A percentile compares a stretch with the other conserved stretches of the same genome.
These are phyloP conservation scores for Ligdia adustata DNA, from an alignment of 2,888 invertebrate species.

Conservation along the genomic window DNA sequence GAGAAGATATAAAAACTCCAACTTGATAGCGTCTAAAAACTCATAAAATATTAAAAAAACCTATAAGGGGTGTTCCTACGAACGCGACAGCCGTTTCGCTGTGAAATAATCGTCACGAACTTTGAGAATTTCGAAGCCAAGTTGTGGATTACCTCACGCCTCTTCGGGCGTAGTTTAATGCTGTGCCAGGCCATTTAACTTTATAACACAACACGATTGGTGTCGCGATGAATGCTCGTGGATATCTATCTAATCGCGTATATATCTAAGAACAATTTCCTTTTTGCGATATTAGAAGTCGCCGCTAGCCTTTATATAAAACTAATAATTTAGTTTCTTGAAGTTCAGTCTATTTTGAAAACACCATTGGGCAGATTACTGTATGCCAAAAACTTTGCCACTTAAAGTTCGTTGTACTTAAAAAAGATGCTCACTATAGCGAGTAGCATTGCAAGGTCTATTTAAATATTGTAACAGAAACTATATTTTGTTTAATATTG, in stretches of 20 bases:
- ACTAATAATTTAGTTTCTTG: conserved; percentile 13
- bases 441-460: background rate
- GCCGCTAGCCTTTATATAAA: conserved; percentile 11
- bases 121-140: conserved; percentile 32
- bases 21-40: conserved; percentile 29
- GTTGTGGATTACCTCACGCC: conserved; percentile 64
- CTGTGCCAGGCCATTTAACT: conserved; percentile 63
- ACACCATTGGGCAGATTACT: background rate
- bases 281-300: no score
- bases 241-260: conserved; percentile 42
- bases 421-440: no score
- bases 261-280: no score
- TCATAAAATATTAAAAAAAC: conserved; percentile 38
- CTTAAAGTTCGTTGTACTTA: background rate
- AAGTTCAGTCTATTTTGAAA: conserved; percentile 6
- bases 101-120: conserved; percentile 47
- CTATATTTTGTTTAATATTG: no score
- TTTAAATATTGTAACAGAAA: no score
- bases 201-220: conserved; percentile 57
- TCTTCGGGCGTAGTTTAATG: conserved; percentile 52
- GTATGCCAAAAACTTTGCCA: background rate
- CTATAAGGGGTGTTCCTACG: conserved; percentile 30
- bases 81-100: conserved; percentile 43
- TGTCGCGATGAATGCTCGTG: conserved; percentile 62
- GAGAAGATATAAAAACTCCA: conserved; percentile 20